Base-by-base conservation (phyloP, 2,888 invertebrate species). In the Branchellion lobata region DNA sequence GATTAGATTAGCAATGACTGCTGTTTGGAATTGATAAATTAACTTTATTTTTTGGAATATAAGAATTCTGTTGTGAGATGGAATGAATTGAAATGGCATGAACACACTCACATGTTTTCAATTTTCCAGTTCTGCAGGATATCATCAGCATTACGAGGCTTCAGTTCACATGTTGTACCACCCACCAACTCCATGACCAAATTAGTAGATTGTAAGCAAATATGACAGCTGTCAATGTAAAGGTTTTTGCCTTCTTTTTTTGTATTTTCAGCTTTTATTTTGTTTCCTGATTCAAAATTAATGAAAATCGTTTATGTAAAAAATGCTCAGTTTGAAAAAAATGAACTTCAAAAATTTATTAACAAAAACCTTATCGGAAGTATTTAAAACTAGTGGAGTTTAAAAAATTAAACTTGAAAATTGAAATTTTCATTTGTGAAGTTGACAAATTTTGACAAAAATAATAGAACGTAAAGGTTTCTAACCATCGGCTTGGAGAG, bases 111-210 rank as follows among this genome's bases (percentile, higher is more conserved):
- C 75, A n/a, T 14, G 27, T 47, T 53, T 21, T 47, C 29, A 21
- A 75, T 53, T 53, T 75, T 75, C 75, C 75, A 75, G n/a, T 14
- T 27, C n/a, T 75, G 75, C 27, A 75, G 29, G 14, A 75, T 53
- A 33, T 75, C 51, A 1, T 40, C 21, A 53, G 21, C 53, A 53
- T 51, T 75, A 3, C 29, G 27, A 36, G 24, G 47, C 51, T 27
- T 53, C 53, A 75, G 14, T 24, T 47, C 47, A 53, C 24, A 47
- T 27, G 24, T 27, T 53, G 31, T n/a, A 27, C 53, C 71, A 8
- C 31, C 75, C n/a, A 27, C 51, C 27, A 75, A 53, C 24, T 75
- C 75, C 53, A 75, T n/a, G 14, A 53, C 53, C 51, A 75, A 53
- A 1, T 51, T 51, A 1, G 75, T 21, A 27, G 24, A 51, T 3